Evolutionary conservation across 2,113 vertebrate species (phyloP).

Genomic region (Opisthocomus hoazin): DNA sequence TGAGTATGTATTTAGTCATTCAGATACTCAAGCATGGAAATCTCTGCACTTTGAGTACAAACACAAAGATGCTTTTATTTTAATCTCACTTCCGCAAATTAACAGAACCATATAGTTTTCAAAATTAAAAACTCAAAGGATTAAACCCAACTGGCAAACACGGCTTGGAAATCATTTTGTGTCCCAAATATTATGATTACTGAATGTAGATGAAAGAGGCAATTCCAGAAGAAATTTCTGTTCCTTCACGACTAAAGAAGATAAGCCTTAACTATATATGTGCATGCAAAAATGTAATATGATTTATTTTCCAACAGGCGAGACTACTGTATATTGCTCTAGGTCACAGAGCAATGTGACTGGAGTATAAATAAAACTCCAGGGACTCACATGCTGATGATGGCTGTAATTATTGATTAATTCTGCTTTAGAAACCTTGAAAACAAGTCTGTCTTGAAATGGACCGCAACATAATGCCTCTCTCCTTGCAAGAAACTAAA

Average conservation of each 20-base stretch:
- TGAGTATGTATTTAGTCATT: background rate
- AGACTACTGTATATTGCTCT: background rate
- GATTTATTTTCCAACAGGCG: constrained; percentile 19
- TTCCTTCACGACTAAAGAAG: background rate
- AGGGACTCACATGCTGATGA: background rate
- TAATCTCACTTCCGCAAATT: constrained; percentile 25
- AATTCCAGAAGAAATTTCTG: constrained; percentile 35
- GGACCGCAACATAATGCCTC: background rate
- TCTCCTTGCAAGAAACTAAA: background rate
- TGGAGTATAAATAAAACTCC: background rate
- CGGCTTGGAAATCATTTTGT: constrained; percentile 5
- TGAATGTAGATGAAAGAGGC: constrained; percentile 44
- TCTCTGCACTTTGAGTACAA: background rate
- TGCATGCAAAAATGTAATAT: constrained; percentile 12
- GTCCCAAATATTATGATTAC: constrained; percentile 34
- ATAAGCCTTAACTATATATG: constrained; percentile 30
- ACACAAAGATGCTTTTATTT: constrained; percentile 1
- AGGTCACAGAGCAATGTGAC: background rate
- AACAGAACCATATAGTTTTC: constrained; percentile 12
- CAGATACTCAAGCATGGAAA: background rate
- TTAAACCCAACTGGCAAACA: constrained; percentile 26
- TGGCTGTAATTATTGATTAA: constrained; percentile 39
- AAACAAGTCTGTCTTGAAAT: background rate
- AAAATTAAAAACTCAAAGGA: constrained; percentile 25
- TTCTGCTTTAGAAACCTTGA: background rate